A percentile compares a stretch with the other conserved stretches of the same genome.
Evolutionary conservation across 2,888 invertebrate genomes (phyloP).

Genomic region (Stegana nigrithorax): DNA sequence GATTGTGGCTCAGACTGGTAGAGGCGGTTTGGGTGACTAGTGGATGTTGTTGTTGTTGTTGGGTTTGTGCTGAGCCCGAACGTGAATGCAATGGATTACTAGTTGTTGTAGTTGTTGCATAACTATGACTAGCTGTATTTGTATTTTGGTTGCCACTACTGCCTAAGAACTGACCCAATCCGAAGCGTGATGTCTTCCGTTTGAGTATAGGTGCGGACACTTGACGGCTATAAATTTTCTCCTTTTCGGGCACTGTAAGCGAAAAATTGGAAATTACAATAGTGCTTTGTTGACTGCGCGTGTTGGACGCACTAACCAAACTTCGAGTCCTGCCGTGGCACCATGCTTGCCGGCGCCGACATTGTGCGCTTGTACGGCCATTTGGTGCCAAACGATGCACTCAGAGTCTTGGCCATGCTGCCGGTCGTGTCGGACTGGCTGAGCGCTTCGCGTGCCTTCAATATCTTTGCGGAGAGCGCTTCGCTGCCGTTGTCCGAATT

Average conservation of each 20-base stretch:
- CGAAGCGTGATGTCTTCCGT: slow-evolving; percentile 91
- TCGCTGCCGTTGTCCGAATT: slow-evolving; percentile 91
- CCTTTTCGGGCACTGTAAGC: slow-evolving; percentile 75
- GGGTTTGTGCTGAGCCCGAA: slow-evolving; percentile 32
- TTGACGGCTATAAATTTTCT: slow-evolving; percentile 90
- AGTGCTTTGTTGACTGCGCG: too few species aligned
- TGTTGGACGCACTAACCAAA: slow-evolving; percentile 69
- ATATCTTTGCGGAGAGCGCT: slow-evolving; percentile 84
- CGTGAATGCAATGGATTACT: slow-evolving; percentile 59
- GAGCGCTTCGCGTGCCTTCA: slow-evolving; percentile 89
- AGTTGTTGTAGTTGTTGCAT: slow-evolving; percentile 55
- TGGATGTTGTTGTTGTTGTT: slow-evolving; percentile 6
- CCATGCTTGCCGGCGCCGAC: slow-evolving; percentile 90
- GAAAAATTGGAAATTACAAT: too few species aligned
- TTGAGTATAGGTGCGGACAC: slow-evolving; percentile 95
- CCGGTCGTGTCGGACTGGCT: slow-evolving; percentile 78
- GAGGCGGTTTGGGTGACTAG: slow-evolving; percentile 20
- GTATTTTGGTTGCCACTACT: slow-evolving; percentile 67
- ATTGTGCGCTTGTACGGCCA: slow-evolving; percentile 96
- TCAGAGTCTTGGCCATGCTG: slow-evolving; percentile 78
- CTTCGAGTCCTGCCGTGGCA: slow-evolving; percentile 80
- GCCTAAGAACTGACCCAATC: slow-evolving; percentile 84
- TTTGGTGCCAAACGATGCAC: slow-evolving; percentile 90
- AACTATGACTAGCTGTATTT: slow-evolving; percentile 59
- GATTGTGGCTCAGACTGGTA: slow-evolving; percentile 17